These are phyloP conservation scores for Drosophila hamatofila DNA, from an alignment of 2,888 invertebrate species.

Conservation along the genomic window DNA sequence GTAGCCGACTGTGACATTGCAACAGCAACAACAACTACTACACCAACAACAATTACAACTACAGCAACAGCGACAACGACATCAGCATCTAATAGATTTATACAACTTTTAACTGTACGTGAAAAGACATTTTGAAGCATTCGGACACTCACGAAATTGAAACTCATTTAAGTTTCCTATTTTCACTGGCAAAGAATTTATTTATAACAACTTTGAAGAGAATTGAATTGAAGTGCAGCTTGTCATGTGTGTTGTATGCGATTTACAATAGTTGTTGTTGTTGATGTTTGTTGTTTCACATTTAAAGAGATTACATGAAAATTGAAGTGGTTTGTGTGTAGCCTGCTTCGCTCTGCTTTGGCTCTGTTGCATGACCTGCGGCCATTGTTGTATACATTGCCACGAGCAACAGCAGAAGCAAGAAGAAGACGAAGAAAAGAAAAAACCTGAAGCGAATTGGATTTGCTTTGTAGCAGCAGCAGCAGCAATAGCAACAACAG, in stretches of 20 bases:
- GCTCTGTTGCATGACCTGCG: conserved; percentile 63
- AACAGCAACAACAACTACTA: conserved; percentile 31
- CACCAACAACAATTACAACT: conserved; percentile 4
- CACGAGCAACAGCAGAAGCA: conserved; percentile 28
- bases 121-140: conserved; percentile 53
- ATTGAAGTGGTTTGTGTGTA: conserved; percentile 68
- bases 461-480: conserved; percentile 61
- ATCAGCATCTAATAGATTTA: conserved; percentile 68
- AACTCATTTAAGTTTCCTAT: conserved; percentile 70
- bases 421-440: conserved; percentile 29
- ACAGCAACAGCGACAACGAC: neutral
- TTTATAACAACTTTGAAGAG: conserved; percentile 43
- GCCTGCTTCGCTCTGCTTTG: conserved; percentile 26
- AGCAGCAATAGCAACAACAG: conserved; percentile 25
- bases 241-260: conserved; percentile 38
- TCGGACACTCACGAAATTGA: conserved; percentile 58
- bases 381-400: conserved; percentile 60
- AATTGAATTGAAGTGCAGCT: conserved; percentile 54
- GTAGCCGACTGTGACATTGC: conserved; percentile 61
- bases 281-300: conserved; percentile 65
- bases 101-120: conserved; percentile 63
- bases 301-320: conserved; percentile 78
- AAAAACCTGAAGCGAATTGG: conserved; percentile 71
- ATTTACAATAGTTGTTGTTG: conserved; percentile 24
- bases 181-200: conserved; percentile 51